Evolutionary conservation across 2,888 invertebrate species (phyloP), one percentile per base, ranked within the genome.

Genomic region (Odontothrips loti): DNA sequence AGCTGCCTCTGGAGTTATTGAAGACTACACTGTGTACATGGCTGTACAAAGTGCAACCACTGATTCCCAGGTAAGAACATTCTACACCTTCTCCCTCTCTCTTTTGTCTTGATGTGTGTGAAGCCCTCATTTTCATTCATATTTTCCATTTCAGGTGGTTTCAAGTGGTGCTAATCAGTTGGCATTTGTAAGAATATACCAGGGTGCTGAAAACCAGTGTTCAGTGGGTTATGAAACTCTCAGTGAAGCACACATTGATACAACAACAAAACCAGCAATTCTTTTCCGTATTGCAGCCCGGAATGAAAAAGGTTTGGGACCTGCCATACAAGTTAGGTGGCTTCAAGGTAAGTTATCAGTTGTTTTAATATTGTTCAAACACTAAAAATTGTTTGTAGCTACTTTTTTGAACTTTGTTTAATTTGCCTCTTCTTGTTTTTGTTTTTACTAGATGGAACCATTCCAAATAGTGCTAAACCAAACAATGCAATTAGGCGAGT

Each of bases 231-330:
- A 95, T 87, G 90, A 92, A 81, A 95, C 95, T 80, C 90, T 99
- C 82, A 91, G 93, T 83, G 94, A 96, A 27, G 99, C 99, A 23
- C 97, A 98, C 88, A 95, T 99, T 81, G 99, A 99, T 89, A 96
- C 95, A 79, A 93, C 94, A 81, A 94, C 95, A 63, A 91, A 90
- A 84, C 97, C 97, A 83, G 99, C 99, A 84, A 98, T 99, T 86
- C 98, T 99, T 85, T 99, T 99, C 91, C 92, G 99, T 86, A 99
- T 99, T 87, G 98, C 99, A 81, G 99, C 99, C 23, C 92, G 96
- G 85, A 99, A 99, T 89, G 97, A 98, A 86, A 98, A 99, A 89
- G 99, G 79, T 80, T 81, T 17, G 81, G 81, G 48, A 80, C 80
- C 80, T 81, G 82, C 63, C 81, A 81, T 23, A 80, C 82, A 58